Conservation (phyloP, 2,113 vertebrate genomes). For the Melanerpes aurifrons region DNA sequence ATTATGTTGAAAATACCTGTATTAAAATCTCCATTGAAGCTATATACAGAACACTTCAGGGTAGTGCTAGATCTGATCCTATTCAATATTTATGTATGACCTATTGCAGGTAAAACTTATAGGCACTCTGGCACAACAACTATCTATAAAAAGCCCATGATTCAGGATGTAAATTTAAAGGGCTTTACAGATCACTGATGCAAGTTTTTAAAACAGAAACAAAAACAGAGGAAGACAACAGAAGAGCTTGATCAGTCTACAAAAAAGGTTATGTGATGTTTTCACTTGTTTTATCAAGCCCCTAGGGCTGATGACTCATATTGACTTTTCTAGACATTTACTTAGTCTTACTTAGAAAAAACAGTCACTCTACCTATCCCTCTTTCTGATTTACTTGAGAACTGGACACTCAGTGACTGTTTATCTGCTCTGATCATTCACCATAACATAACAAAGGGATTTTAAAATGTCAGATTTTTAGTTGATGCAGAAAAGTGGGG, state of each 20-base stretch:
- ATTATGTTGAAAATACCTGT: background rate
- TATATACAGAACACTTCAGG: background rate
- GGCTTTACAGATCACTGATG: background rate
- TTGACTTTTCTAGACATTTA: constrained; percentile 28
- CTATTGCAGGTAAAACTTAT: background rate
- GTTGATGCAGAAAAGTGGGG: background rate
- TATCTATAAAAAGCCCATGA: background rate
- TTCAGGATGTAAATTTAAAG: background rate
- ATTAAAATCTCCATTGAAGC: background rate
- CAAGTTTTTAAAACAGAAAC: background rate
- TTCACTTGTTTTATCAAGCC: background rate
- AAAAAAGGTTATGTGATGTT: background rate
- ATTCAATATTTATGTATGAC: background rate
- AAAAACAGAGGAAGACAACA: background rate
- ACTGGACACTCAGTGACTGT: background rate
- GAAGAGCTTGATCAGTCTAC: background rate
- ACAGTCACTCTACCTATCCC: background rate
- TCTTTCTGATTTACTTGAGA: background rate
- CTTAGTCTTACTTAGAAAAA: constrained; percentile 29
- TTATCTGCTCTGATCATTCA: background rate
- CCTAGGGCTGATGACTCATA: background rate
- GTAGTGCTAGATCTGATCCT: background rate
- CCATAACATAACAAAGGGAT: background rate
- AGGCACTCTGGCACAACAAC: background rate
- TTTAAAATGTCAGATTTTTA: background rate